Conservation (phyloP, 2,797 vertebrate genomes). For the Benthosema pterotum region DNA sequence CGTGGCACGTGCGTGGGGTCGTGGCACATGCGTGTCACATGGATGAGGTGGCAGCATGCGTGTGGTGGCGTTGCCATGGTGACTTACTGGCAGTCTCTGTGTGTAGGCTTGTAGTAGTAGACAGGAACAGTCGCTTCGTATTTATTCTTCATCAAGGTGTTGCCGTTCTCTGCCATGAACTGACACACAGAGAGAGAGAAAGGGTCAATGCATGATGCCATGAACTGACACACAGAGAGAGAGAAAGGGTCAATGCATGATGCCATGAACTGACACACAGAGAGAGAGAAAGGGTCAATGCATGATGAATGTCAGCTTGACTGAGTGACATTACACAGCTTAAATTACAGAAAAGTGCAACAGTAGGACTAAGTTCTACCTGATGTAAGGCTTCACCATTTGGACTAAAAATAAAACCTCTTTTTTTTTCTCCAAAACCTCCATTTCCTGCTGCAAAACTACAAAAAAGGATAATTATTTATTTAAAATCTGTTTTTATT, state of each 20-base stretch:
- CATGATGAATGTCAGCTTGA: not conserved
- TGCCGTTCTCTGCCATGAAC: constrained; percentile 87
- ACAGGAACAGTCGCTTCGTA: constrained; percentile 87
- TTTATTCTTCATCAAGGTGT: constrained; percentile 78
- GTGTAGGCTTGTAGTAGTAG: constrained; percentile 89
- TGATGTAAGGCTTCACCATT: too few species aligned
- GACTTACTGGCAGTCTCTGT: constrained; percentile 90
- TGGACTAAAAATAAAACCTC: too few species aligned
- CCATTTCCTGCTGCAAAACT: too few species aligned
- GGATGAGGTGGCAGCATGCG: too few species aligned
- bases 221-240: too few species aligned
- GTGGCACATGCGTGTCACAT: too few species aligned
- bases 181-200: constrained; percentile 47
- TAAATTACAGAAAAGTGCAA: not conserved
- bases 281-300: not conserved
- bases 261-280: too few species aligned
- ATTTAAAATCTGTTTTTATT: too few species aligned
- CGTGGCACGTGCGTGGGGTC: too few species aligned
- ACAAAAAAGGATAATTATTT: too few species aligned
- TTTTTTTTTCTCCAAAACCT: too few species aligned
- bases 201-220: too few species aligned
- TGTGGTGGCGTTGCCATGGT: constrained; percentile 26
- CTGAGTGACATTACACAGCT: not conserved
- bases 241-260: not conserved
- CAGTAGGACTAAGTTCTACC: not conserved